Evolutionary conservation across 2,113 vertebrate species (phyloP).

Genomic region (Microtus montanus): DNA sequence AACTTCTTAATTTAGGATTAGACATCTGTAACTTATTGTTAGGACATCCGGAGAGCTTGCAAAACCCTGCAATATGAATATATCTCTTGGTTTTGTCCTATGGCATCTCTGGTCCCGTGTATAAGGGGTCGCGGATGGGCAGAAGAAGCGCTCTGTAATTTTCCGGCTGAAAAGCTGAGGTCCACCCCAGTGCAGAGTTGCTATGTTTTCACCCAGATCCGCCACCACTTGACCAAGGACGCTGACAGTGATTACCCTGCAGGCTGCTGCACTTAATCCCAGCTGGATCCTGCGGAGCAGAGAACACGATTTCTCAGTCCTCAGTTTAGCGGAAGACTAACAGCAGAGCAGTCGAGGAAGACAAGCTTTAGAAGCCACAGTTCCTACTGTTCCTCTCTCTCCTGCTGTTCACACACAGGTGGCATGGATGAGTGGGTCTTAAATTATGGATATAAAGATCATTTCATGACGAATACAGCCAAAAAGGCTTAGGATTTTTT

Average conservation of each 20-base stretch:
- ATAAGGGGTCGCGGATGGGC: slow-evolving; percentile 17
- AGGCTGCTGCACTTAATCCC: background rate
- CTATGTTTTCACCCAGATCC: slow-evolving; percentile 58
- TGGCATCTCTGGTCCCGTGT: slow-evolving; percentile 19
- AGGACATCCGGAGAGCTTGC: slow-evolving; percentile 61
- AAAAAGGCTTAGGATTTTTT: background rate
- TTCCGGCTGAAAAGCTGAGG: slow-evolving; percentile 7
- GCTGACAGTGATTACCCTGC: background rate
- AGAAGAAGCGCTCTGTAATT: slow-evolving; percentile 66
- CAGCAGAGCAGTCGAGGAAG: background rate
- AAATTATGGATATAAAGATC: background rate
- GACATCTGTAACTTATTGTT: slow-evolving; percentile 67
- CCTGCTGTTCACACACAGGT: background rate
- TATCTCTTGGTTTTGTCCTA: slow-evolving; percentile 23
- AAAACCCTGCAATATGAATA: slow-evolving; percentile 52
- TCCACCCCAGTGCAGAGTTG: slow-evolving; percentile 40
- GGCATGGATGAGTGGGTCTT: background rate
- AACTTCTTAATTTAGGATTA: slow-evolving; percentile 79
- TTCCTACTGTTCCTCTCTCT: background rate
- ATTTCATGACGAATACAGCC: background rate
- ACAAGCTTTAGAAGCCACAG: background rate
- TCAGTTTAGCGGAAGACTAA: background rate
- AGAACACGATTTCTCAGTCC: background rate
- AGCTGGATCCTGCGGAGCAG: background rate
- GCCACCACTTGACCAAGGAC: slow-evolving; percentile 41